Percentiles rank a stretch among this genome's conserved stretches.
phyloP scores from a whole-genome alignment of 2,888 invertebrate genomes.

The Geotrupes spiniger region DNA sequence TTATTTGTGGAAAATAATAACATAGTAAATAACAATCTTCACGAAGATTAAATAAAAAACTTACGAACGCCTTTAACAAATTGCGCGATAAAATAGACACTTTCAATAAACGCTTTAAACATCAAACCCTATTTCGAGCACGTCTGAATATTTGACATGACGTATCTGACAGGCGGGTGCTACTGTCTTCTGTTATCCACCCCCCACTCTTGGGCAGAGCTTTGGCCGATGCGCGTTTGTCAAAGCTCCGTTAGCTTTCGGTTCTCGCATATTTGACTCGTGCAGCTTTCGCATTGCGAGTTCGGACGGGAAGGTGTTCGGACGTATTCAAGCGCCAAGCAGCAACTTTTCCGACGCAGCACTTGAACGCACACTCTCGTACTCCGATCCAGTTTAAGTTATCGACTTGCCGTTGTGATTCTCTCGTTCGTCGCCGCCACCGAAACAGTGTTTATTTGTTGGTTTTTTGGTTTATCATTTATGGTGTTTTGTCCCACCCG shows the following conservation, averaged over 20 bases:
- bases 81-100: slow-evolving; percentile 28
- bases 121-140: slow-evolving; percentile 35
- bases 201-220: slow-evolving; percentile 37
- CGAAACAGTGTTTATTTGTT: neutral
- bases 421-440: neutral
- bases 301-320: slow-evolving; percentile 22
- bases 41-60: no score
- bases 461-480: slow-evolving; percentile 1
- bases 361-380: neutral
- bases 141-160: slow-evolving; percentile 41
- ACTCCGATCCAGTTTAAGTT: neutral
- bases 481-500: neutral
- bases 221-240: slow-evolving; percentile 34
- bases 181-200: slow-evolving; percentile 40
- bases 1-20: no score
- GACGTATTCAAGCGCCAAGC: slow-evolving; percentile 12
- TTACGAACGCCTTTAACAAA: slow-evolving; percentile 27
- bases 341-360: neutral
- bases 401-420: neutral
- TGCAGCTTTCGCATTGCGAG: slow-evolving; percentile 20
- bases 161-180: slow-evolving; percentile 43
- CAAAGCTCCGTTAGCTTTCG: slow-evolving; percentile 28
- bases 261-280: slow-evolving; percentile 12
- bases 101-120: slow-evolving; percentile 32
- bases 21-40: no score